These are phyloP conservation scores for Palloptera scutellata DNA, from an alignment of 2,888 invertebrate species.

Conservation along the genomic window DNA sequence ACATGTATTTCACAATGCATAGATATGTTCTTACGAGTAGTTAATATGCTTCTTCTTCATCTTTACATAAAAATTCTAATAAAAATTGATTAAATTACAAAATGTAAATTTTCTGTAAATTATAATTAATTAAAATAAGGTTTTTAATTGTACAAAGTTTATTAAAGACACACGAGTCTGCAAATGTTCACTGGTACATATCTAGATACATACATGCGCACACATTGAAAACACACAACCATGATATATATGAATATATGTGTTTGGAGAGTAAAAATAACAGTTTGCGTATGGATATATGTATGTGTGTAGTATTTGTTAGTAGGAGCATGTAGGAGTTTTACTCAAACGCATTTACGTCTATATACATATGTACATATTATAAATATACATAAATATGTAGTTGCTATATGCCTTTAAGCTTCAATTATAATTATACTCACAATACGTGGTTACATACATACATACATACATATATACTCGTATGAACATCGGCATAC, in stretches of 20 bases:
- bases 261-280: neutral
- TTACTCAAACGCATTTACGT: no score
- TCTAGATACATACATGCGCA: neutral
- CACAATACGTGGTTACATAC: neutral
- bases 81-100: neutral
- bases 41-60: neutral
- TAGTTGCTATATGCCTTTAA: neutral
- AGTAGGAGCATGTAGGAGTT: no score
- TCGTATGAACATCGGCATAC: no score
- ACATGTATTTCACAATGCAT: neutral
- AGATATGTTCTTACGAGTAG: neutral
- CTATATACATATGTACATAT: neutral
- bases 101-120: neutral
- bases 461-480: neutral
- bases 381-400: neutral
- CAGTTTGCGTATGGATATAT: no score
- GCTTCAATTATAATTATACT: no score
- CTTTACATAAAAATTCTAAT: neutral
- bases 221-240: neutral
- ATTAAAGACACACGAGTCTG: neutral
- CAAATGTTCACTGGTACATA: constrained; percentile 3
- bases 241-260: neutral
- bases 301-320: no score
- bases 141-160: constrained; percentile 2
- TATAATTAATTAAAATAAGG: constrained; percentile 1